Conservation (phyloP, 2,797 vertebrate species). For the Poliocrania exsul region DNA sequence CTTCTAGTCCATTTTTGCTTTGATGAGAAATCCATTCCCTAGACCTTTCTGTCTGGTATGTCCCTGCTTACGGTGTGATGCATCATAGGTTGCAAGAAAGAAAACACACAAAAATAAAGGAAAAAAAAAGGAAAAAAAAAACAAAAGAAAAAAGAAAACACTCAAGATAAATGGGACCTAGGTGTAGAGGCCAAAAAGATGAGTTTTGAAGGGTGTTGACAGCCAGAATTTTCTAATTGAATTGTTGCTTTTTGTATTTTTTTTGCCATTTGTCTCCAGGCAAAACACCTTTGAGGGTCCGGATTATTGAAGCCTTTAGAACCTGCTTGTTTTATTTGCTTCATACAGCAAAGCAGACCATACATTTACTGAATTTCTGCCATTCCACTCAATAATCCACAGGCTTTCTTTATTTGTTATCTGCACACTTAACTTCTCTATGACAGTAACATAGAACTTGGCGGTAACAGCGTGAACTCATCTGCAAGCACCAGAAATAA, state of each 20-base stretch:
- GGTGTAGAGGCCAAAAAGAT: not conserved
- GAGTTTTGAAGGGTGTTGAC: not conserved
- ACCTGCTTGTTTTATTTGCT: not conserved
- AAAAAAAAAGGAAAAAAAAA: too few species aligned
- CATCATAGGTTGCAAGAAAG: not conserved
- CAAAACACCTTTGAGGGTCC: not conserved
- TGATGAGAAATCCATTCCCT: not conserved
- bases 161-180: fast-evolving
- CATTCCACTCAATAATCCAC: not conserved
- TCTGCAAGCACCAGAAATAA: not conserved
- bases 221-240: not conserved
- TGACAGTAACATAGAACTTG: not conserved
- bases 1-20: not conserved
- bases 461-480: not conserved
- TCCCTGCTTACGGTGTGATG: not conserved
- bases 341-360: not conserved
- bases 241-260: not conserved
- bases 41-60: not conserved
- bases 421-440: not conserved
- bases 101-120: not conserved
- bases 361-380: not conserved
- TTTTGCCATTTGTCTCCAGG: not conserved
- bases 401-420: not conserved
- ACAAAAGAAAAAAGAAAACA: too few species aligned
- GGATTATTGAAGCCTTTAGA: not conserved